Conservation (phyloP, 1,140 invertebrate genomes). For the Lordiphosa mommai region DNA sequence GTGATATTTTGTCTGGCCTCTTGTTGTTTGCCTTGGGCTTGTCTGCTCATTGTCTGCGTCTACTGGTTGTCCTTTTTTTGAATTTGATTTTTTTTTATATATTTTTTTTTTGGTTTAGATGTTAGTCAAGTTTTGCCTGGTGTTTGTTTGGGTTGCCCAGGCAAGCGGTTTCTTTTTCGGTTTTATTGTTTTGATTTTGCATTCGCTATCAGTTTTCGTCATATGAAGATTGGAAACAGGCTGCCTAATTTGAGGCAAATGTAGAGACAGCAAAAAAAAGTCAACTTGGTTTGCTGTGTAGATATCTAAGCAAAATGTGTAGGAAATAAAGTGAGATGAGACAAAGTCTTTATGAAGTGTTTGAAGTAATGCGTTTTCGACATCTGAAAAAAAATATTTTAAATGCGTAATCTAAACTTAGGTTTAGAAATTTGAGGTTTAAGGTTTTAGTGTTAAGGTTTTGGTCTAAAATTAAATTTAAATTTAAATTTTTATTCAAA, state of each 20-base stretch:
- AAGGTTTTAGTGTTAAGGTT: no score
- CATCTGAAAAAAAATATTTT: no score
- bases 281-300: no score
- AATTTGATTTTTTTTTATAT: conserved; percentile 7
- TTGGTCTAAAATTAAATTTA: no score
- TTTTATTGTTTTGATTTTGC: conserved; percentile 63
- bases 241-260: not conserved
- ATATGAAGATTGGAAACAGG: conserved; percentile 14
- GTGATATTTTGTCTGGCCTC: conserved; percentile 11
- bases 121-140: conserved; percentile 59
- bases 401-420: no score
- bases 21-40: conserved; percentile 14
- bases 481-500: no score
- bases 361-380: no score
- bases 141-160: conserved; percentile 7
- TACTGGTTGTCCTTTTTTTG: conserved; percentile 17
- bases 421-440: no score
- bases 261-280: no score
- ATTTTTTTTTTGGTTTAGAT: conserved; percentile 40
- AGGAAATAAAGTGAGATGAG: no score
- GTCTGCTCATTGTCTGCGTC: conserved; percentile 56
- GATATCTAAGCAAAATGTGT: no score
- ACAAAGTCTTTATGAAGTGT: no score
- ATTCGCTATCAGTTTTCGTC: conserved; percentile 62
- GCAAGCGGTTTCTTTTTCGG: conserved; percentile 24